Evolutionary conservation across 2,113 vertebrate genomes (phyloP), one percentile per base, ranked within the genome.

Genomic region (Onychorhynchus coronatus): DNA sequence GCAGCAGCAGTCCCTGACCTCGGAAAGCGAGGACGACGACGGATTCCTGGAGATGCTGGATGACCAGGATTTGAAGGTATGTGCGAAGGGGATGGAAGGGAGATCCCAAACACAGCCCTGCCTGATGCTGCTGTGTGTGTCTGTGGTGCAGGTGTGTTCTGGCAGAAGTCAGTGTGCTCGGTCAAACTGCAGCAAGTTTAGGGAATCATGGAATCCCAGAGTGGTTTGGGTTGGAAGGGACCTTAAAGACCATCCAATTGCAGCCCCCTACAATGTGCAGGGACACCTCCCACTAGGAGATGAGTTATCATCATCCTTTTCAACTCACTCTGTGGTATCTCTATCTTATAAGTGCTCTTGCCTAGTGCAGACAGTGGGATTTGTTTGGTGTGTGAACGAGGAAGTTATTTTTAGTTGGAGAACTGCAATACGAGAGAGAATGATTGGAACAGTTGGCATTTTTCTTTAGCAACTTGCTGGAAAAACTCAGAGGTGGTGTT

Each of bases 31-130:
- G 31, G 96, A 97, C 5, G 99, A 99, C 0, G 99, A 99, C 53
- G 99, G 99, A 10, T 99, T 99, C 96, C 95, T 99, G 61, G 99
- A 99, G 8, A 97, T 98, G 28, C 75, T 99, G 17, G 99, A 99
- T 24, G 99, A 98, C 68, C 96, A 98, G 56, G 98, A 98, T 24
- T 14, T 97, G 53, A 97, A 97, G 96, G 98, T 98, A 85, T 0
- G 71, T 78, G 8, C 4, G 1, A n/a, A 61, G 55, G 46, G 44
- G 37, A 2, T 1, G 1, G 0, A 3, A 4, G 5, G 23, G 33
- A 22, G 9, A 4, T 3, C 12, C 25, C 47, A 17, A 39, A 2
- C 22, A 7, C 25, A 20, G 42, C 42, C 44, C 41, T 41, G 44
- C 8, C 25, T 5, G 1, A 1, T 1, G 8, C 11, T 35, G 11